Evolutionary conservation across 2,888 invertebrate genomes (phyloP).

Genomic region (Nomada ferruginata): DNA sequence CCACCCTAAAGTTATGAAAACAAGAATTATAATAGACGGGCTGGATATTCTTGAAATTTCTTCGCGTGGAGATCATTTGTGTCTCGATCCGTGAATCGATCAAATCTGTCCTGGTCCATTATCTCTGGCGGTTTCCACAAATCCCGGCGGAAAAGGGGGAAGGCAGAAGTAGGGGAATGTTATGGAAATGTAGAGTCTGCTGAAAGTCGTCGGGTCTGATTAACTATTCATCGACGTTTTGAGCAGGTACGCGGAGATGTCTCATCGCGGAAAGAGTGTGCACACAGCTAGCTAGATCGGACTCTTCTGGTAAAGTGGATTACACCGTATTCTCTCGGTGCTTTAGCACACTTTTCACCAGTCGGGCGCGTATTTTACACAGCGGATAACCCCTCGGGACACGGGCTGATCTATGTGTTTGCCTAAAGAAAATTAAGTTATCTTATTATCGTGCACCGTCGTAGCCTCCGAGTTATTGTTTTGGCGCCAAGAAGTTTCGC

Average conservation of each 20-base stretch:
- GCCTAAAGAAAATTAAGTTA: constrained; percentile 66
- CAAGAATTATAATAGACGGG: too few relatives aligned
- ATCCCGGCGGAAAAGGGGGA: background rate
- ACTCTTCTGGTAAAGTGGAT: constrained; percentile 62
- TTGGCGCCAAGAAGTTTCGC: constrained; percentile 65
- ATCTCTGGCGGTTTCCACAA: background rate
- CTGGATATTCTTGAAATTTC: too few relatives aligned
- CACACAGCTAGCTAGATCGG: constrained; percentile 31
- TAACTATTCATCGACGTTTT: constrained; percentile 45
- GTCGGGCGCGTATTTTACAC: constrained; percentile 70
- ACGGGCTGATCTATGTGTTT: constrained; percentile 72
- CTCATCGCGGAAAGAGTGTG: background rate
- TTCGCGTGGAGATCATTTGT: too few relatives aligned
- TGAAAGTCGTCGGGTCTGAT: constrained; percentile 34
- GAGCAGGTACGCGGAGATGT: constrained; percentile 25
- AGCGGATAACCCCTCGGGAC: constrained; percentile 10
- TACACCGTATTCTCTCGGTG: constrained; percentile 50
- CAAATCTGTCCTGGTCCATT: background rate
- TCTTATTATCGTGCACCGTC: constrained; percentile 70
- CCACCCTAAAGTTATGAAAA: too few relatives aligned
- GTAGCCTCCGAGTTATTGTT: constrained; percentile 47
- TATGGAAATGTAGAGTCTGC: constrained; percentile 27
- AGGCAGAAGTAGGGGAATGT: background rate
- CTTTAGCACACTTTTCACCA: constrained; percentile 61
- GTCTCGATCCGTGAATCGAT: background rate